These are phyloP conservation scores for Novumbra hubbsi DNA, from an alignment of 2,797 vertebrate genomes.

Conservation along the genomic window DNA sequence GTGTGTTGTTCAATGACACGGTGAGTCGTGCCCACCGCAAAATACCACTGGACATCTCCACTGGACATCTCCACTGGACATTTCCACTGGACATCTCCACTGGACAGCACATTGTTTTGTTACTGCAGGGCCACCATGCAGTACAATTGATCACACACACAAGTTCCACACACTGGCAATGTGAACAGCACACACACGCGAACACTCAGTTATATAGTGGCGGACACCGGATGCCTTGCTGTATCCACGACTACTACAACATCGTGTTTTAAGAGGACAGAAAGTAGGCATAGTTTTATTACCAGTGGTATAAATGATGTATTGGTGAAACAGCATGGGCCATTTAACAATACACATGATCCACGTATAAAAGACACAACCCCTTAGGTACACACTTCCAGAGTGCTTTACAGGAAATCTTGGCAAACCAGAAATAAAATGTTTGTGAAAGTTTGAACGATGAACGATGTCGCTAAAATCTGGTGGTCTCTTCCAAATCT, in stretches of 20 bases:
- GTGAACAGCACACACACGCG: neutral
- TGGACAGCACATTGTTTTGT: conserved; percentile 13
- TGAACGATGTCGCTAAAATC: too few relatives aligned
- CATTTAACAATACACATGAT: too few relatives aligned
- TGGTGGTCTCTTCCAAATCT: too few relatives aligned
- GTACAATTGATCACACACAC: too few relatives aligned
- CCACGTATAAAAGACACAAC: neutral
- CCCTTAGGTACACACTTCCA: neutral
- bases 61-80: conserved; percentile 19
- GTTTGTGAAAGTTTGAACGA: too few relatives aligned
- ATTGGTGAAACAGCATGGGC: neutral
- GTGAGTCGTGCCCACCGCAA: conserved; percentile 31
- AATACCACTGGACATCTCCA: conserved; percentile 44
- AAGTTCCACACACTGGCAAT: too few relatives aligned
- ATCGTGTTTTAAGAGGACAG: neutral
- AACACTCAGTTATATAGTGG: neutral
- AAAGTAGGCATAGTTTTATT: neutral
- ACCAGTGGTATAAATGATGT: neutral
- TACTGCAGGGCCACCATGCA: conserved; percentile 14
- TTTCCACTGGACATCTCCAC: conserved; percentile 35
- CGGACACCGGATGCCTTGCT: neutral
- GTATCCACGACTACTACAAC: neutral
- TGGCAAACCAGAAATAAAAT: too few relatives aligned
- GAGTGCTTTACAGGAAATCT: neutral
- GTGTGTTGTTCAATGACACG: conserved; percentile 42